Percentiles rank a stretch among this genome's conserved stretches.
Evolutionary conservation across 2,113 vertebrate species (phyloP).

Genomic region (Stigmatopora nigra): DNA sequence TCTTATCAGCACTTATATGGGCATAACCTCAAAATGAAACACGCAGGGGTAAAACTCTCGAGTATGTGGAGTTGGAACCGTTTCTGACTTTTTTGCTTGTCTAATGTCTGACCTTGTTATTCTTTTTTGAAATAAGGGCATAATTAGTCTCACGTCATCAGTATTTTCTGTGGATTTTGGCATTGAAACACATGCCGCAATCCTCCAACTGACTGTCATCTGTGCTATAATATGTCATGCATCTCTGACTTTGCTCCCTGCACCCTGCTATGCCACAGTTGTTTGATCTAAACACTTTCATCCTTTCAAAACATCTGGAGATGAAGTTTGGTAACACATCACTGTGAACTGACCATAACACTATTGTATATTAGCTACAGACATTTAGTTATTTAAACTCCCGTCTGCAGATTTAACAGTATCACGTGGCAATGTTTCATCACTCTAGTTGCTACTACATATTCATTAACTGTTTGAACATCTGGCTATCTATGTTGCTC

Average conservation of each 20-base stretch:
- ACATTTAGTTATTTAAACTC: conserved; percentile 44
- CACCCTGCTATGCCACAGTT: conserved; percentile 5
- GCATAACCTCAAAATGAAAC: conserved; percentile 10
- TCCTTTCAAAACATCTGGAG: conserved; percentile 44
- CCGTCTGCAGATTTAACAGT: conserved; percentile 34
- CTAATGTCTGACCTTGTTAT: conserved; percentile 7
- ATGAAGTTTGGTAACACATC: conserved; percentile 34
- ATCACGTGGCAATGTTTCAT: conserved; percentile 52
- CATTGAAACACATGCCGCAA: conserved; percentile 8
- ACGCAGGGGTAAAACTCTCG: conserved; percentile 4
- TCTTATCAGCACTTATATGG: background rate
- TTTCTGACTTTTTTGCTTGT: conserved; percentile 8
- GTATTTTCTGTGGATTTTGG: conserved; percentile 16
- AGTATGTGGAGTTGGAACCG: background rate
- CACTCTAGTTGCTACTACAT: conserved; percentile 36
- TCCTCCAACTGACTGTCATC: conserved; percentile 12
- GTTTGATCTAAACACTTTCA: conserved; percentile 33
- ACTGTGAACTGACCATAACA: conserved; percentile 22
- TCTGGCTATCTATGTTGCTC: conserved; percentile 43
- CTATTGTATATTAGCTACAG: conserved; percentile 33
- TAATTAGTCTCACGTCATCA: conserved; percentile 6
- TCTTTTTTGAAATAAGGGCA: conserved; percentile 6
- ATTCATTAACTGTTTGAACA: conserved; percentile 54
- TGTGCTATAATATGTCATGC: conserved; percentile 11
- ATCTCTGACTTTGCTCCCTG: conserved; percentile 29